phyloP scores from a whole-genome alignment of 2,888 invertebrate species.

The Drosophila limbata region DNA sequence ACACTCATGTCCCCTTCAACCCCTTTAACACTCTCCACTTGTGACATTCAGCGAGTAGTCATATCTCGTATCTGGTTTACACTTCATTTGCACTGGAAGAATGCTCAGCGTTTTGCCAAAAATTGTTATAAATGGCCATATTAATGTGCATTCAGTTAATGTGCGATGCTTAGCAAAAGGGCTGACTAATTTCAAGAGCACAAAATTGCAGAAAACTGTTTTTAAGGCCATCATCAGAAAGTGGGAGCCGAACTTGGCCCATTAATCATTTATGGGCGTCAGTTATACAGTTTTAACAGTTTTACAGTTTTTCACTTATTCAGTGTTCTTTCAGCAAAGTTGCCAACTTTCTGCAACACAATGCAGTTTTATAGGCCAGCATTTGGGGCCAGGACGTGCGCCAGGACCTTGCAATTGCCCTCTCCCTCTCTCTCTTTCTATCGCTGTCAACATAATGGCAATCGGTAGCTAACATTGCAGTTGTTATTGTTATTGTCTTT shows the following conservation, averaged over 20 bases:
- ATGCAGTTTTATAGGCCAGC: slow-evolving; percentile 67
- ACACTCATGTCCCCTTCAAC: too few relatives aligned
- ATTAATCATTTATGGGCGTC: slow-evolving; percentile 80
- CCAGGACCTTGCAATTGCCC: slow-evolving; percentile 40
- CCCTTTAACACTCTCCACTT: neutral
- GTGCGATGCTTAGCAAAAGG: slow-evolving; percentile 22
- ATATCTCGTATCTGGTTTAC: slow-evolving; percentile 61
- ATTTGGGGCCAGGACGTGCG: slow-evolving; percentile 36
- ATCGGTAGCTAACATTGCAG: slow-evolving; percentile 59
- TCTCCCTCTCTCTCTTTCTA: neutral
- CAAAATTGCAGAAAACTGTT: slow-evolving; percentile 65
- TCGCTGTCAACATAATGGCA: slow-evolving; percentile 53
- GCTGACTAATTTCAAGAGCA: slow-evolving; percentile 68
- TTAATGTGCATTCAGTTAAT: slow-evolving; percentile 64
- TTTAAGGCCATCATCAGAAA: slow-evolving; percentile 47
- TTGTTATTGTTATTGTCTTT: slow-evolving; percentile 23
- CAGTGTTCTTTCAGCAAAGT: slow-evolving; percentile 57
- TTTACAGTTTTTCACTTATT: slow-evolving; percentile 58
- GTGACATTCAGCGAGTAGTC: slow-evolving; percentile 22
- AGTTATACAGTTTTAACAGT: slow-evolving; percentile 42
- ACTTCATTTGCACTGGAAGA: slow-evolving; percentile 72
- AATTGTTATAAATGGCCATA: slow-evolving; percentile 67
- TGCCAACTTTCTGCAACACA: slow-evolving; percentile 58
- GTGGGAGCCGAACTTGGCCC: slow-evolving; percentile 61
- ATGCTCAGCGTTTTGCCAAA: slow-evolving; percentile 56